Base-by-base conservation (phyloP, 1,140 invertebrate genomes). In the Leguminivora glycinivorella region DNA sequence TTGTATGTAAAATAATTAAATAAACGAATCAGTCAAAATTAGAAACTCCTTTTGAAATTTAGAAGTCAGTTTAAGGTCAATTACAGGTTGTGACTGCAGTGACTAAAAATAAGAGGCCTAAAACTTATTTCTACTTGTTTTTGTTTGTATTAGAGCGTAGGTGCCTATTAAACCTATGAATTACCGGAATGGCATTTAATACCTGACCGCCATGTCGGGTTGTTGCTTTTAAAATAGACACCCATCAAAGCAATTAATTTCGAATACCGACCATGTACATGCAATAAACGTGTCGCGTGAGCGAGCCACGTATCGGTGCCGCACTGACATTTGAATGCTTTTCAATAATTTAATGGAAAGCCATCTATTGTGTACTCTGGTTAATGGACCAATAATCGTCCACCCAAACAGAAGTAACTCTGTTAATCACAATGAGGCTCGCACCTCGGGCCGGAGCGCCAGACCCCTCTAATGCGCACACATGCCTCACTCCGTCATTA, bases 371-470 rank as follows among this genome's bases (percentile, higher is more conserved):
- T 89, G 77, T 85, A 78, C 80, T 83, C 77, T 72, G 72, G 78
- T 78, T 91, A 90, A 91, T 90, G 88, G 88, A 85, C 81, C 83
- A 87, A 89, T 89, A 89, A 90, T 89, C 88, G 87, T 85, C 83
- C 87, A 82, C 77, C 87, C 87, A 87, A 88, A 89, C 78, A 90
- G 84, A 91, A 91, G 81, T 91, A 91, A 91, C 83, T 84, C 82
- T 81, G 86, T 90, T 91, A 91, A 91, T 91, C 85, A 89, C 83
- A 84, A 86, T 84, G 74, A 73, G 69, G 79, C 79, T 85, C 81
- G 70, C 87, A 85, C 88, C 87, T 78, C 85, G 80, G 40, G 40
- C 40, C 40, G 40, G 67, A 73, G 75, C 69, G 71, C 77, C 47
- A 52, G 75, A 69, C 66, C 74, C 70, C 70, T 78, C 75, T 75